phyloP scores from a whole-genome alignment of 2,888 invertebrate genomes.

The Crioceris asparagi region DNA sequence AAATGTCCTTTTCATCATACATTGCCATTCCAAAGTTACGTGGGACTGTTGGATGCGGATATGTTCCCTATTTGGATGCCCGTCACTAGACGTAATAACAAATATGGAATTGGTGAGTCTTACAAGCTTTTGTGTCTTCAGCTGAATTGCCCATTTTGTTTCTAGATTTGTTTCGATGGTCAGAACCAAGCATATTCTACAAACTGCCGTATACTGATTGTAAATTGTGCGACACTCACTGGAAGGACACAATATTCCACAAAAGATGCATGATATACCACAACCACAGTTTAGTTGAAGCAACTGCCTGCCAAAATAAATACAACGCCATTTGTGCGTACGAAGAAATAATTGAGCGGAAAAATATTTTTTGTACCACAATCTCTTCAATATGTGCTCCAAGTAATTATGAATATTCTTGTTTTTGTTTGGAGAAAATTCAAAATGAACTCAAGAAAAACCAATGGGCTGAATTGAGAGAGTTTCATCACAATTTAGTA shows the following conservation, averaged over 20 bases:
- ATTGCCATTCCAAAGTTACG: slow-evolving; percentile 18
- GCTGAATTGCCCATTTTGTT: slow-evolving; percentile 4
- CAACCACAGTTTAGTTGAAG: slow-evolving; percentile 15
- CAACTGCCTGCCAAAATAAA: slow-evolving; percentile 20
- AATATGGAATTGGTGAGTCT: slow-evolving; percentile 19
- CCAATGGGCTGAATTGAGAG: slow-evolving; percentile 19
- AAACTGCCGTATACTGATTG: slow-evolving; percentile 13
- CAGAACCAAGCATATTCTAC: slow-evolving; percentile 17
- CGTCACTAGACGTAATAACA: slow-evolving; percentile 12
- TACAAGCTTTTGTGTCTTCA: not conserved
- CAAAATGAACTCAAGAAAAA: slow-evolving; percentile 1
- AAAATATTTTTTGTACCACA: slow-evolving; percentile 15
- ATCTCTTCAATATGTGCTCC: too few relatives aligned
- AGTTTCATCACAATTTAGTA: slow-evolving; percentile 23
- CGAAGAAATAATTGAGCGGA: slow-evolving; percentile 9
- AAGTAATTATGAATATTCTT: too few relatives aligned
- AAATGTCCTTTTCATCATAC: slow-evolving; percentile 20
- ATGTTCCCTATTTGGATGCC: slow-evolving; percentile 24
- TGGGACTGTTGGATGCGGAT: slow-evolving; percentile 7
- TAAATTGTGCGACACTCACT: slow-evolving; percentile 9
- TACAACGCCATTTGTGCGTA: slow-evolving; percentile 24
- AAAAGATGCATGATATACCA: slow-evolving; percentile 24
- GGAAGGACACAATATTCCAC: slow-evolving; percentile 12
- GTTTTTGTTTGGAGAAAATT: slow-evolving; percentile 23
- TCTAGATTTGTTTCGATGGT: slow-evolving; percentile 20